Percentiles rank a stretch among this genome's conserved stretches.
Conservation (phyloP, 2,797 vertebrate species). For the Oryzias sinensis region DNA sequence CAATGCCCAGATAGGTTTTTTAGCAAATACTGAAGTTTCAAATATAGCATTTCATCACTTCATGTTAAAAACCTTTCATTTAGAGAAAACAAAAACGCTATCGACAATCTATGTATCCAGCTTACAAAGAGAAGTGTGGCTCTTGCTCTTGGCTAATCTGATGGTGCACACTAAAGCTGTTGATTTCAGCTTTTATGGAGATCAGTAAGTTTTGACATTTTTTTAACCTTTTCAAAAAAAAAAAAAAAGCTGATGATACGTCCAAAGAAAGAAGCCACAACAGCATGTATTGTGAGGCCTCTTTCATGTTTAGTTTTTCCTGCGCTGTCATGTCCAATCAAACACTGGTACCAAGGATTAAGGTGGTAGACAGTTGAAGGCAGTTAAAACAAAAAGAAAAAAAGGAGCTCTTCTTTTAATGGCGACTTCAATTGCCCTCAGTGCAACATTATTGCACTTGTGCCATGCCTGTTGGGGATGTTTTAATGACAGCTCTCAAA, state of each 20-base stretch:
- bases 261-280: conserved; percentile 59
- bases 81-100: too few relatives aligned
- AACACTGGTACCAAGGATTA: conserved; percentile 55
- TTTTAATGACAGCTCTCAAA: conserved; percentile 81
- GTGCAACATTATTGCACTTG: conserved; percentile 65
- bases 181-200: conserved; percentile 16
- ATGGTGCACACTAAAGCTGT: background rate
- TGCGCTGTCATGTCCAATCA: conserved; percentile 73
- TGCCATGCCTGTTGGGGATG: conserved; percentile 63
- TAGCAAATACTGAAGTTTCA: too few relatives aligned
- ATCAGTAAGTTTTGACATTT: conserved; percentile 47
- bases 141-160: conserved; percentile 9
- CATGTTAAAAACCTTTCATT: too few relatives aligned
- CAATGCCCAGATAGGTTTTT: too few relatives aligned
- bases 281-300: conserved; percentile 56
- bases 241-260: conserved; percentile 60
- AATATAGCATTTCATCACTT: too few relatives aligned
- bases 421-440: conserved; percentile 75
- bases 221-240: conserved; percentile 45
- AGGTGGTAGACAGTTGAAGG: conserved; percentile 63
- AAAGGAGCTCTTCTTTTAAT: conserved; percentile 65
- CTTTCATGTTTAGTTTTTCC: conserved; percentile 73
- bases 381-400: conserved; percentile 50
- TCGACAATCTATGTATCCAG: too few relatives aligned
- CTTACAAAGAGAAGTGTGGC: background rate